A percentile compares a stretch with the other conserved stretches of the same genome.
Conservation (phyloP, 2,113 vertebrate genomes). For the Carlito syrichta region DNA sequence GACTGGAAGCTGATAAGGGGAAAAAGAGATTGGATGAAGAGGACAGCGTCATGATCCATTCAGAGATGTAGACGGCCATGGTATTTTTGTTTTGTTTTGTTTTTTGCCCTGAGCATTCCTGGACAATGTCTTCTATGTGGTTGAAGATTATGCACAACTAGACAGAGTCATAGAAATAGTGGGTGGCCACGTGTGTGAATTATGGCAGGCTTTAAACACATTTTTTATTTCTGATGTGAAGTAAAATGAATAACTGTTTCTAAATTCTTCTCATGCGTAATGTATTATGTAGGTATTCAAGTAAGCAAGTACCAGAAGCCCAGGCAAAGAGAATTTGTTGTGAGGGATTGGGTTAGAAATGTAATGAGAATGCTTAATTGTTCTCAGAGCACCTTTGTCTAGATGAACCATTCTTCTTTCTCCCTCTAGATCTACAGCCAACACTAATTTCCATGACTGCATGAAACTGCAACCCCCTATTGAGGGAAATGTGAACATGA, state of each 20-base stretch:
- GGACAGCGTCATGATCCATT: background rate
- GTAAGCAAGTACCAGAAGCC: background rate
- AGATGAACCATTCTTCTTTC: background rate
- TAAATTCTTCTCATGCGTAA: background rate
- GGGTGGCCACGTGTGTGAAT: background rate
- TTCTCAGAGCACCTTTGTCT: background rate
- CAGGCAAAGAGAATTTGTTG: background rate
- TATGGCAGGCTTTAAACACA: background rate
- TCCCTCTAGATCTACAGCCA: background rate
- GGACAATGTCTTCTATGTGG: background rate
- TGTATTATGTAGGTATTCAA: background rate
- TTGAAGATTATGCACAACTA: background rate
- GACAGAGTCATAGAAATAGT: background rate
- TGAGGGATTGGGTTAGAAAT: background rate
- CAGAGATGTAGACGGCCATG: background rate
- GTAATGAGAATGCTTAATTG: background rate
- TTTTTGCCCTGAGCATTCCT: background rate
- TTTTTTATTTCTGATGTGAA: no score
- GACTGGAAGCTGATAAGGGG: background rate
- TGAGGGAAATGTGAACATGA: conserved; percentile 15
- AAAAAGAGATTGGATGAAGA: background rate
- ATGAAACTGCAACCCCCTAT: conserved; percentile 1
- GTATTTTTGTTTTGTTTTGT: no score
- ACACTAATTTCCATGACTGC: background rate
- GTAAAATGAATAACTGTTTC: background rate